These are phyloP conservation scores for Oryzias javanicus DNA, from an alignment of 2,113 vertebrate species.

Conservation along the genomic window DNA sequence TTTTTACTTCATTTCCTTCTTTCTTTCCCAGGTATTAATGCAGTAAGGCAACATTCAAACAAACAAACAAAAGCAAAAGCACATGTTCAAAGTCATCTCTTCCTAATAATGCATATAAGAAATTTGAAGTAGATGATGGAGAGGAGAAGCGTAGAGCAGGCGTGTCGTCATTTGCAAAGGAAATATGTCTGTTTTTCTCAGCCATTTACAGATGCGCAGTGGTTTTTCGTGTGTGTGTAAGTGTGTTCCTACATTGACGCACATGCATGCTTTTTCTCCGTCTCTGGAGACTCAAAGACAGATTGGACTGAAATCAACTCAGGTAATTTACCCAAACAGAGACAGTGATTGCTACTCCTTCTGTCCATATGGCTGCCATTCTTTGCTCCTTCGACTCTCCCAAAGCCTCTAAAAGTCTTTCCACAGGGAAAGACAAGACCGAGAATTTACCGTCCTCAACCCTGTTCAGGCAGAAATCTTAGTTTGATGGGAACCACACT, in stretches of 20 bases:
- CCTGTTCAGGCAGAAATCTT: conserved; percentile 23
- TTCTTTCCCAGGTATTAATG: conserved; percentile 26
- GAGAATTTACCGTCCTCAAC: conserved; percentile 33
- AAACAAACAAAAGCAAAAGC: conserved; percentile 68
- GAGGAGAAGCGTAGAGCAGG: conserved; percentile 37
- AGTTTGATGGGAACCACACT: conserved; percentile 43
- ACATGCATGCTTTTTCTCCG: conserved; percentile 22
- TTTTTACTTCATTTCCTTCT: conserved; percentile 11
- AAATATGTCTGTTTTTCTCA: conserved; percentile 45
- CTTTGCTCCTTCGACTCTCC: conserved; percentile 5
- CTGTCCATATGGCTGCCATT: conserved; percentile 6
- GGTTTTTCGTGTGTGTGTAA: background rate
- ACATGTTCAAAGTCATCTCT: conserved; percentile 67
- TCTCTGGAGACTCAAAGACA: conserved; percentile 58
- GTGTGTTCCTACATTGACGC: background rate
- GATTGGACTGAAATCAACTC: conserved; percentile 72
- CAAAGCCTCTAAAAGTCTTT: conserved; percentile 27
- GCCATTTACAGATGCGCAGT: conserved; percentile 11
- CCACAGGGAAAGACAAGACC: conserved; percentile 19
- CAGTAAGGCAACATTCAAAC: conserved; percentile 60
- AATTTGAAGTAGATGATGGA: conserved; percentile 48
- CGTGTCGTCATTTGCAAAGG: conserved; percentile 55
- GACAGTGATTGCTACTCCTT: conserved; percentile 60
- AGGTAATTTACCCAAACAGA: conserved; percentile 66
- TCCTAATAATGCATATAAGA: conserved; percentile 64